phyloP scores from a whole-genome alignment of 2,113 vertebrate genomes.

The Mugil cephalus region DNA sequence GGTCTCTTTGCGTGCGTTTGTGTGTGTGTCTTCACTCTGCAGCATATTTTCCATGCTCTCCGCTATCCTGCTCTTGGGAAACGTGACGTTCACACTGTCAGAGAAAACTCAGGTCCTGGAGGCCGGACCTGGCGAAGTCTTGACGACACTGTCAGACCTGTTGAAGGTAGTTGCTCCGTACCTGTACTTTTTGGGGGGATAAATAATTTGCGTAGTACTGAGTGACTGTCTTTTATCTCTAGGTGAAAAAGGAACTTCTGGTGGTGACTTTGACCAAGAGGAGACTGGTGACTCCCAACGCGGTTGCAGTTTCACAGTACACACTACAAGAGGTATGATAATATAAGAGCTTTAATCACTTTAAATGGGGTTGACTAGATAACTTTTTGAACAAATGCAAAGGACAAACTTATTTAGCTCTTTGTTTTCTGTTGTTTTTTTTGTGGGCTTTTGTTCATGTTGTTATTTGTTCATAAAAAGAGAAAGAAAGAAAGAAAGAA shows the following conservation, averaged over 20 bases:
- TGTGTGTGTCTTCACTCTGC: conserved; percentile 29
- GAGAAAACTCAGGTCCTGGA: conserved; percentile 88
- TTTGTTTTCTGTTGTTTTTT: too few species aligned
- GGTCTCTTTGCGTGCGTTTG: conserved; percentile 21
- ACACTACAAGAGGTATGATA: conserved; percentile 89
- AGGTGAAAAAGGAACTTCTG: conserved; percentile 92
- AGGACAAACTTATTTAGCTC: too few species aligned
- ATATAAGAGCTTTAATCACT: too few species aligned
- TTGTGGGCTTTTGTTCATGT: too few species aligned
- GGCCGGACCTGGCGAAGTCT: conserved; percentile 89
- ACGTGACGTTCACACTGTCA: conserved; percentile 86
- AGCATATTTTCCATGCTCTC: conserved; percentile 95
- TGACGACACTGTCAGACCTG: conserved; percentile 91
- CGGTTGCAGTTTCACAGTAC: conserved; percentile 89
- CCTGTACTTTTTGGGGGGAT: neutral
- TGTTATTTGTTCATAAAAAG: too few species aligned
- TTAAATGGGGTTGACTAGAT: too few species aligned
- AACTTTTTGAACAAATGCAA: too few species aligned
- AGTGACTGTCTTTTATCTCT: neutral
- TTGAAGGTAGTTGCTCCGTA: too few species aligned
- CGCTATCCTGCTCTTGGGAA: conserved; percentile 94
- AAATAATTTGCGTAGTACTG: neutral
- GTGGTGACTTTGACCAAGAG: conserved; percentile 92
- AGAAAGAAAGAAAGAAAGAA: too few species aligned
- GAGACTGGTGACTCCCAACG: conserved; percentile 87